Conservation (phyloP, 2,888 invertebrate genomes). For the Drosophila melanosoma region DNA sequence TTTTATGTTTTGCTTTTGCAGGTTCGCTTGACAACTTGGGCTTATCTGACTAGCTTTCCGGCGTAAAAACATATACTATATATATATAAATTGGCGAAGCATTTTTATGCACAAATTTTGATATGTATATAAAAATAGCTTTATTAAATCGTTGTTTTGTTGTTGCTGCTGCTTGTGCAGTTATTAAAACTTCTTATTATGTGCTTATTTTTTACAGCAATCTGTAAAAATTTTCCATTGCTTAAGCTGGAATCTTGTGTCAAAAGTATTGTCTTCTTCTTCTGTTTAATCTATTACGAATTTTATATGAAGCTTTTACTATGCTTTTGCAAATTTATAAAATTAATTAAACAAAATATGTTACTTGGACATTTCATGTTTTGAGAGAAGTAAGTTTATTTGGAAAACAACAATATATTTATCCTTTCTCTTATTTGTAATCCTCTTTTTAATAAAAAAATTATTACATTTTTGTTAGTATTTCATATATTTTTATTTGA, state of each 20-base stretch:
- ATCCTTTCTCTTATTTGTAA: background rate
- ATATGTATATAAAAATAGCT: constrained; percentile 46
- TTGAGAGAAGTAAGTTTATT: background rate
- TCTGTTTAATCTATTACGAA: background rate
- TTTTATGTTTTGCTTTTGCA: constrained; percentile 2
- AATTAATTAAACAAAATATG: background rate
- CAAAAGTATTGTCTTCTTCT: constrained; percentile 10
- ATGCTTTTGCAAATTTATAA: background rate
- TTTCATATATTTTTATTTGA: constrained; percentile 71
- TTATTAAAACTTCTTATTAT: constrained; percentile 37
- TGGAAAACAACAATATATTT: constrained; percentile 6
- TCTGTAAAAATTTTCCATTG: constrained; percentile 66
- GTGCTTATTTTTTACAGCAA: constrained; percentile 20
- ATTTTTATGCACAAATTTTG: background rate
- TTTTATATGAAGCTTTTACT: background rate
- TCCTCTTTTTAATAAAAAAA: background rate
- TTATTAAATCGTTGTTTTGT: constrained; percentile 20
- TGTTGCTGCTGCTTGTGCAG: constrained; percentile 16
- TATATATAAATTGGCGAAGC: background rate
- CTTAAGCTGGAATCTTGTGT: constrained; percentile 40
- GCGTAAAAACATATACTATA: constrained; percentile 13
- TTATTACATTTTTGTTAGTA: constrained; percentile 50
- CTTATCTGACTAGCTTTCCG: constrained; percentile 42
- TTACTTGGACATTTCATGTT: background rate
- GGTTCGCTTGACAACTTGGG: constrained; percentile 41